Evolutionary conservation across 2,797 vertebrate genomes (phyloP).

Genomic region (Pangasius djambal): DNA sequence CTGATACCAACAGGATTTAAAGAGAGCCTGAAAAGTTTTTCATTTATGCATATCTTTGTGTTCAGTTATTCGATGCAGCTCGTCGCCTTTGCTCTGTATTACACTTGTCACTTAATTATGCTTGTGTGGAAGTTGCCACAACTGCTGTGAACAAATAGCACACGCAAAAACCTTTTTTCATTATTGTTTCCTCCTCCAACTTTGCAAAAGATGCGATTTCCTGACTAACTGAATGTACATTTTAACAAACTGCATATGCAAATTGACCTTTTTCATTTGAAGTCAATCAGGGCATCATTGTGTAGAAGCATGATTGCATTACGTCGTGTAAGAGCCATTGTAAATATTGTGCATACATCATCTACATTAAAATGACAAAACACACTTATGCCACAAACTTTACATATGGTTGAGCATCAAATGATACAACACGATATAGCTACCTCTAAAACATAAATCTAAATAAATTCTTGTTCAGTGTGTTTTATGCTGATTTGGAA

Average conservation of each 20-base stretch:
- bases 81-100: background rate
- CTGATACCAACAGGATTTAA: background rate
- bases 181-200: background rate
- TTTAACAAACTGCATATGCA: background rate
- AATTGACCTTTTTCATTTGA: background rate
- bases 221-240: background rate
- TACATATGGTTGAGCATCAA: background rate
- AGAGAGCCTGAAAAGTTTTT: background rate
- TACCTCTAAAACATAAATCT: background rate
- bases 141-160: background rate
- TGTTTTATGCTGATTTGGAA: background rate
- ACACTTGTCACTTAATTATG: constrained; percentile 12
- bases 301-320: background rate
- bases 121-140: background rate
- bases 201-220: background rate
- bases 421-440: background rate
- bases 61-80: background rate
- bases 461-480: background rate
- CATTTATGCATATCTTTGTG: background rate
- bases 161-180: background rate
- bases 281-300: background rate
- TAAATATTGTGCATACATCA: background rate
- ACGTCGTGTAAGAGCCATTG: background rate
- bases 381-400: background rate
- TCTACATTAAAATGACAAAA: background rate